Base-by-base conservation (phyloP, 2,113 vertebrate genomes). In the Suricata suricatta region DNA sequence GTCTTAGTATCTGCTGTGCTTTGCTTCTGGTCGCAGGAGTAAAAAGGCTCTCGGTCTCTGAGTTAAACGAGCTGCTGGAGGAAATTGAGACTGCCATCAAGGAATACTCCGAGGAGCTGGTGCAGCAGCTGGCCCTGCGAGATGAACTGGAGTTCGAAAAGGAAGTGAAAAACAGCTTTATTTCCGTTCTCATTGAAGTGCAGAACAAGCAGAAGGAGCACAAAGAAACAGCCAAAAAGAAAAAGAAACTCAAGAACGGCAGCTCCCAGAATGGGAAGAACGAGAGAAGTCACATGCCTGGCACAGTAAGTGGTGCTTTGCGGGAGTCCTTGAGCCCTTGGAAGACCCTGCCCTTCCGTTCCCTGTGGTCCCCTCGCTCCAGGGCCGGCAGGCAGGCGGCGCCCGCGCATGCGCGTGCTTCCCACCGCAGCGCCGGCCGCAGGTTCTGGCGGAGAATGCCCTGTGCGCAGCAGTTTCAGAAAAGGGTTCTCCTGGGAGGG, bases 161-260 rank as follows among this genome's bases (percentile, higher is more conserved):
- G 98, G 99, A 99, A 98, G 99, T 99, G 98, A 99, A 99, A 98
- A 99, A 99, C 99, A 99, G 99, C 97, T 99, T 99, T 98, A 99
- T 99, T 98, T 99, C 99, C 93, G 99, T 99, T 96, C 99, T 99
- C 93, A 99, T 99, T 0, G 99, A 99, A 96, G 99, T 99, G 54
- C 99, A 99, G 97, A 99, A 99, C 98, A 99, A 99, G 44, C 99
- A 99, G 99, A 99, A 99, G 98, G 99, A 99, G 93, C 99, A 99
- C 97, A 99, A 99, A n/a, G 99, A 99, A 98, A 99, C 99, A 35
- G 98, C 99, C 92, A 99, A 99, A 97, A 99, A 99, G 98, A 99
- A 99, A 98, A 99, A 99, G 98, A 99, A 99, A 94, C 98, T 99
- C 66, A 99, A 99, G 95, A 99, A 98, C 3, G 98, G 98, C 6